Evolutionary conservation across 2,888 invertebrate species (phyloP).

Genomic region (Hoplodrina blanda): DNA sequence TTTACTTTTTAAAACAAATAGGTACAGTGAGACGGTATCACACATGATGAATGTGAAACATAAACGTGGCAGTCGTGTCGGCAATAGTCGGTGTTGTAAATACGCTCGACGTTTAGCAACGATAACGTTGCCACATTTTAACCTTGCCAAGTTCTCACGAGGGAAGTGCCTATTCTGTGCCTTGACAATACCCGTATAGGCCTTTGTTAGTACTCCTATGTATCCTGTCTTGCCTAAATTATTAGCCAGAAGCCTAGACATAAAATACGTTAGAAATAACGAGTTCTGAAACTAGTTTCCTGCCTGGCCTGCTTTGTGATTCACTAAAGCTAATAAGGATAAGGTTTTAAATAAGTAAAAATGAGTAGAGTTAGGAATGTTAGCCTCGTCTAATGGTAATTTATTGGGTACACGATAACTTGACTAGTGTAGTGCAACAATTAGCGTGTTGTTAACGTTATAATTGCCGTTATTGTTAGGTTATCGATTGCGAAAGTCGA

Average conservation of each 20-base stretch:
- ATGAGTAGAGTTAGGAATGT: conserved; percentile 26
- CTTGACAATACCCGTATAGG: conserved; percentile 89
- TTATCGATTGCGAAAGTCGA: conserved; percentile 84
- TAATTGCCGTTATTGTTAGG: conserved; percentile 79
- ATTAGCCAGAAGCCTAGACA: conserved; percentile 41
- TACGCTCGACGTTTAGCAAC: conserved; percentile 89
- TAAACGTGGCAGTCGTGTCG: conserved; percentile 84
- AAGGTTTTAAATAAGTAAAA: conserved; percentile 36
- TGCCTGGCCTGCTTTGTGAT: conserved; percentile 51
- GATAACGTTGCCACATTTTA: conserved; percentile 89
- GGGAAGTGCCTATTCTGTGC: conserved; percentile 90
- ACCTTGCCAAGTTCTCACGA: conserved; percentile 90
- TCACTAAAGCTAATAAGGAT: conserved; percentile 58
- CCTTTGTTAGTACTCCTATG: conserved; percentile 85
- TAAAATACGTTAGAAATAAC: conserved; percentile 69
- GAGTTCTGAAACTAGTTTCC: conserved; percentile 66
- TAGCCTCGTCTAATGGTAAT: conserved; percentile 35
- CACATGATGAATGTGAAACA: conserved; percentile 72
- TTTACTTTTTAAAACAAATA: conserved; percentile 48
- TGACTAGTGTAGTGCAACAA: conserved; percentile 59
- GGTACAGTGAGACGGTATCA: conserved; percentile 65
- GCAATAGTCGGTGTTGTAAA: conserved; percentile 89
- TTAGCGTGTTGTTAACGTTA: conserved; percentile 68
- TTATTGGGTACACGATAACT: conserved; percentile 28
- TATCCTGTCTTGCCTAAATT: conserved; percentile 85